Evolutionary conservation across 2,888 invertebrate genomes (phyloP), one percentile per base, ranked within the genome.

Genomic region (Tinea trinotella): DNA sequence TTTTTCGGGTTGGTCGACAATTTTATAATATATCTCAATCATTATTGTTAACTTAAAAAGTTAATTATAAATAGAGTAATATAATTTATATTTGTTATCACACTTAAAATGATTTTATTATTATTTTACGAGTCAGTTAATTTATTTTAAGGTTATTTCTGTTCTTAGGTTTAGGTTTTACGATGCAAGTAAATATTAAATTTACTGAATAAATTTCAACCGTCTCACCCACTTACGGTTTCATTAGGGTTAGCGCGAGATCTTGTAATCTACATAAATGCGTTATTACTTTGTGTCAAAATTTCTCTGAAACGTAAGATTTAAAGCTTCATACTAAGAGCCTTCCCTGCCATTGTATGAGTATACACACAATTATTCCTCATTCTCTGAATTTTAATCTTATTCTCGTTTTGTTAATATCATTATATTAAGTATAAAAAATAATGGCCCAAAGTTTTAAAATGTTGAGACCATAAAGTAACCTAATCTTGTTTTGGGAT

Each of bases 171-270:
- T 9, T 46, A 19, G 19, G 6, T 46, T 46, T 46, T 46, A 46
- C 19, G 50, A 18, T 19, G 24, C 50, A 50, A 24, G 24, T 22
- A 50, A 24, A 50, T 50, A 22, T 70, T 64, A 52, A 35, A 52
- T 22, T 48, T 24, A 68, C 65, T 65, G 61, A 65, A 70, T 69
- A 68, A 72, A 76, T 72, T 73, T 76, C 73, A 74, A 67, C 70
- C 63, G 65, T 62, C 61, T 62, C 63, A 56, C 55, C 68, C 68
- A 67, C 74, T 76, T 67, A 67, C 63, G 65, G 69, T 76, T 77
- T 77, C 77, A 77, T 77, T 74, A 75, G 62, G 63, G 64, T 61
- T 64, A 65, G 63, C 64, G 56, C 65, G 65, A 78, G 75, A 77
- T 73, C 36, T 20, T 40, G 19, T 36, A 53, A 53, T 76, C 66